phyloP scores from a whole-genome alignment of 2,113 vertebrate genomes.

The Rhinoptilus africanus region DNA sequence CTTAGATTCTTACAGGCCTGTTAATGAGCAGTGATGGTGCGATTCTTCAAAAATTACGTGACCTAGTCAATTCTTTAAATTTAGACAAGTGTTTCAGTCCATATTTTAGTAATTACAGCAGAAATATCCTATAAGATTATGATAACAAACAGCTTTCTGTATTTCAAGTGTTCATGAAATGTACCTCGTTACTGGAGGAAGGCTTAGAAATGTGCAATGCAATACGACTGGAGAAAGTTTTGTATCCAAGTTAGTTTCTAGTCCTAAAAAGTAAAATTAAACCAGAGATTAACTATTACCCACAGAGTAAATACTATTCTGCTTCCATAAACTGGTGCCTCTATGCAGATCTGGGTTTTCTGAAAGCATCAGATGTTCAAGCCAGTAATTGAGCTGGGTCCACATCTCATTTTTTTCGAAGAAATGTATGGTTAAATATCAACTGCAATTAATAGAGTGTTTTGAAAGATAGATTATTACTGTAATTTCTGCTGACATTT shows the following conservation, averaged over 20 bases:
- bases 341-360: not conserved
- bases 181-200: not conserved
- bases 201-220: not conserved
- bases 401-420: not conserved
- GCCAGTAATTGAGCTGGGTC: not conserved
- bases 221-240: not conserved
- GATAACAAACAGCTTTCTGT: not conserved
- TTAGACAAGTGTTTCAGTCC: slow-evolving; percentile 38
- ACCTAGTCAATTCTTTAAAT: slow-evolving; percentile 45
- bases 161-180: not conserved
- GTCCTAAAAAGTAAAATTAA: not conserved
- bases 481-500: slow-evolving; percentile 31
- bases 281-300: not conserved
- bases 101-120: slow-evolving; percentile 57
- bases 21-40: slow-evolving; percentile 51
- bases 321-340: not conserved
- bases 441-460: slow-evolving; percentile 5
- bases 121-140: not conserved
- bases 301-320: not conserved
- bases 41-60: slow-evolving; percentile 56
- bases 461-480: slow-evolving; percentile 25
- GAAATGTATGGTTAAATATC: not conserved
- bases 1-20: slow-evolving; percentile 24
- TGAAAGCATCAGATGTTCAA: not conserved
- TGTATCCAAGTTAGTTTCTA: not conserved